phyloP scores from a whole-genome alignment of 2,797 vertebrate species.

The Buceros bicornis region DNA sequence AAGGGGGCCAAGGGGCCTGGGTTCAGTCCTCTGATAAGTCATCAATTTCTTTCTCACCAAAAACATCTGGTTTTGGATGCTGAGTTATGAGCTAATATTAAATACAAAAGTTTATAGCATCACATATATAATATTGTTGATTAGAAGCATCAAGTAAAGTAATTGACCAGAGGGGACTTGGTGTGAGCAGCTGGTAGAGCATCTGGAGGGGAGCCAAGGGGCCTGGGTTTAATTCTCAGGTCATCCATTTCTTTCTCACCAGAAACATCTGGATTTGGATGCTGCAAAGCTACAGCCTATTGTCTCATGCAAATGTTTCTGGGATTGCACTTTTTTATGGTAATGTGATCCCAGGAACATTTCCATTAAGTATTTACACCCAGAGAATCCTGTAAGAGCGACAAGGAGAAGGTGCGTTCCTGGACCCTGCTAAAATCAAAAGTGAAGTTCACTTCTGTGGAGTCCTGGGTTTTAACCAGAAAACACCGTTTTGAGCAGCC shows the following conservation, averaged over 20 bases:
- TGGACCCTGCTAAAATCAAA: background rate
- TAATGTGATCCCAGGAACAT: slow-evolving; percentile 22
- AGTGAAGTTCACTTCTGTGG: fast-evolving
- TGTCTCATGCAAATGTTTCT: slow-evolving; percentile 54
- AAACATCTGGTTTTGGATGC: slow-evolving; percentile 83
- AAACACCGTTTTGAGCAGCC: background rate
- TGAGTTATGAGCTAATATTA: slow-evolving; percentile 86
- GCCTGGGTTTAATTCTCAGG: slow-evolving; percentile 75
- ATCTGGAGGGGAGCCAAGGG: slow-evolving; percentile 79
- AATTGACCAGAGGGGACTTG: slow-evolving; percentile 81
- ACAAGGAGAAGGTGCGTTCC: background rate
- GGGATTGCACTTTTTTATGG: slow-evolving; percentile 2
- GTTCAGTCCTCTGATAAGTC: slow-evolving; percentile 82
- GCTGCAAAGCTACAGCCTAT: slow-evolving; percentile 58
- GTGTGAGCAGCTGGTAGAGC: slow-evolving; percentile 81
- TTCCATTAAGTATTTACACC: slow-evolving; percentile 54
- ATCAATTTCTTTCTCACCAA: slow-evolving; percentile 85
- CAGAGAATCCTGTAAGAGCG: background rate
- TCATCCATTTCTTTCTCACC: slow-evolving; percentile 74
- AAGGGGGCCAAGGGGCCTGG: slow-evolving; percentile 74
- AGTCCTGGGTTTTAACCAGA: background rate
- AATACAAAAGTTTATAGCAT: slow-evolving; percentile 84
- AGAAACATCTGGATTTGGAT: slow-evolving; percentile 75
- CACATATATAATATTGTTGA: slow-evolving; percentile 83
- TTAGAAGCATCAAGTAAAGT: slow-evolving; percentile 85